Percentiles rank a stretch among this genome's conserved stretches.
Evolutionary conservation across 2,113 vertebrate genomes (phyloP).

Genomic region (Neomonachus schauinslandi): DNA sequence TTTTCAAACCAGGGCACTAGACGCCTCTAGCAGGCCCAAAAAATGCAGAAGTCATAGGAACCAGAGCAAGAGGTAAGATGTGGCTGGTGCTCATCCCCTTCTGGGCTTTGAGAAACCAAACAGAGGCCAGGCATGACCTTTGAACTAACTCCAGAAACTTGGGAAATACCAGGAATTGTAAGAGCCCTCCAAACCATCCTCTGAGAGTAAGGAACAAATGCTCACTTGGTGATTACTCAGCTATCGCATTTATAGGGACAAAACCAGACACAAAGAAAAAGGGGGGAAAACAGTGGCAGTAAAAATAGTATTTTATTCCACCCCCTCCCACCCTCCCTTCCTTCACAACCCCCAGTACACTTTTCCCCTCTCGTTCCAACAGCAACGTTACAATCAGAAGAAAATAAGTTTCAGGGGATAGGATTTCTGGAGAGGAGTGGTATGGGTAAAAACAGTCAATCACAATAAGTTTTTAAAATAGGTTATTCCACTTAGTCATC

Average conservation of each 20-base stretch:
- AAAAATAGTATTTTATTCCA: constrained; percentile 88
- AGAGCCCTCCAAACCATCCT: constrained; percentile 54
- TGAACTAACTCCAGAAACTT: background rate
- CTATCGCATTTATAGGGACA: constrained; percentile 77
- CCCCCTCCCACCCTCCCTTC: constrained; percentile 67
- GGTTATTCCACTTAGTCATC: constrained; percentile 91
- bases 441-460: constrained; percentile 95
- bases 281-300: constrained; percentile 84
- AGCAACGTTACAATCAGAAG: constrained; percentile 90
- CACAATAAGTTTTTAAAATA: constrained; percentile 89
- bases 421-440: constrained; percentile 51
- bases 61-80: background rate
- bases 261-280: constrained; percentile 78
- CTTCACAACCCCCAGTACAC: constrained; percentile 84
- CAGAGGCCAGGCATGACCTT: background rate
- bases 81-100: background rate
- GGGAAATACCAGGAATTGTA: background rate
- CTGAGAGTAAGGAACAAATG: constrained; percentile 76
- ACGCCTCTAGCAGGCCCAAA: constrained; percentile 86
- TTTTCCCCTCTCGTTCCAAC: constrained; percentile 89
- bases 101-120: background rate
- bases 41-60: constrained; percentile 54
- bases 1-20: constrained; percentile 92
- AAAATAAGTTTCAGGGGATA: constrained; percentile 77
- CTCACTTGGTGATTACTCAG: constrained; percentile 74